Base-by-base conservation (phyloP, 2,113 vertebrate genomes). In the Genyomyrus donnyi region DNA sequence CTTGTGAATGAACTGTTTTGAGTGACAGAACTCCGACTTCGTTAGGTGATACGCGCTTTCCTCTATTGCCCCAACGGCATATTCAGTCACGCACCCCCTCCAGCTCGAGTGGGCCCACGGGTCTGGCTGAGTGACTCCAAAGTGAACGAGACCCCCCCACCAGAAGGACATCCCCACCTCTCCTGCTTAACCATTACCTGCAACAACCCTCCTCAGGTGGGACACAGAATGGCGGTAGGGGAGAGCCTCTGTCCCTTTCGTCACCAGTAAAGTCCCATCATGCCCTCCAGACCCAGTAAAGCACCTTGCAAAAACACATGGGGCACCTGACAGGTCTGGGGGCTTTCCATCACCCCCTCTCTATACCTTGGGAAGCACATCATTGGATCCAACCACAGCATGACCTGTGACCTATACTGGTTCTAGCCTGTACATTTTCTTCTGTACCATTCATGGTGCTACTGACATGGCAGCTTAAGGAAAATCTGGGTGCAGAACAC, bases 341-440 rank as follows among this genome's bases (percentile, higher is more conserved):
- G 31, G 9, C 74, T 19, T 17, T 8, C 10, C 31, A 77, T 77
- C 70, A 8, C 31, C 5, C 74, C 13, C 24, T 1, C n/a, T 11
- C 62, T 3, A 27, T 3, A 66, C 58, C 24, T 27, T 27, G 9
- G 58, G 58, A 31, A 70, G n/a, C n/a, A 27, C 62, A 31, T 70
- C 94, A 92, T 90, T 13, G 85, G 90, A 93, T 94, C 94, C 92
- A 93, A 91, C 92, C 93, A 95, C 94, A 95, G 94, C 94, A 96
- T 96, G 95, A 95, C 95, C 95, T 95, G 92, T 95, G 94, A 95
- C 95, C 94, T 91, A 89, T 83, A 92, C 92, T 94, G 15, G 95
- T 94, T 95, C 95, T 95, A 96, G 95, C 95, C 95, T 96, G 95
- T 94, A 27, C 92, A 96, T 90, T 52, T 86, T 27, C 35, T 86